Evolutionary conservation across 2,113 vertebrate species (phyloP), one percentile per base, ranked within the genome.

Genomic region (Bubo scandiacus): DNA sequence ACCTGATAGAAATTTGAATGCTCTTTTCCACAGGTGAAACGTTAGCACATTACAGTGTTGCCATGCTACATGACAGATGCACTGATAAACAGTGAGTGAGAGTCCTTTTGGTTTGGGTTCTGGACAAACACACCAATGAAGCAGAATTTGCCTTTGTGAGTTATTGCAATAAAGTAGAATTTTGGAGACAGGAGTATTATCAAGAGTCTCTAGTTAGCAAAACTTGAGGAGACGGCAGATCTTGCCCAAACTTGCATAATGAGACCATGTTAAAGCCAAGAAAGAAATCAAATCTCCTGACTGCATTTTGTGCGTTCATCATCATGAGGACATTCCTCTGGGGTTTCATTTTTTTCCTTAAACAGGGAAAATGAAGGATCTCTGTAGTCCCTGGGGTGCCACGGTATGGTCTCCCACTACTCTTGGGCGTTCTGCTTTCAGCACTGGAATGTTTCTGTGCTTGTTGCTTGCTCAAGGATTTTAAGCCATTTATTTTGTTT

Each of bases 401-500:
- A 54, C 25, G 10, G 73, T 79, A 82, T 67, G 86, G 32, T 90
- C 63, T 94, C 79, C 84, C 65, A n/a, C 92, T 94, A 81, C 80
- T 83, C 93, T 83, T 74, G 61, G 25, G 54, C 15, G 0, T 93
- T 89, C 73, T 94, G 82, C 90, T 92, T 97, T 72, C 93, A 72
- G 80, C 80, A 5, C 32, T 97, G 97, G 95, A 97, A 97, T 97
- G 95, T 87, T 96, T 74, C 91, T 89, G 72, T 59, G 75, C 89
- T 81, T 49, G 91, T 92, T 3, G 2, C 92, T 92, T 52, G 52
- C 93, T 95, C 38, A 55, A 97, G 87, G 89, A 88, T 96, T 97
- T 92, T 91, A 95, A 96, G 75, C 91, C 88, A 84, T 97, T 94
- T 96, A 86, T 88, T 92, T 73, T 96, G 75, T 97, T 97, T 97